phyloP scores from a whole-genome alignment of 1,140 invertebrate species.

The Drosophila ohnishii region DNA sequence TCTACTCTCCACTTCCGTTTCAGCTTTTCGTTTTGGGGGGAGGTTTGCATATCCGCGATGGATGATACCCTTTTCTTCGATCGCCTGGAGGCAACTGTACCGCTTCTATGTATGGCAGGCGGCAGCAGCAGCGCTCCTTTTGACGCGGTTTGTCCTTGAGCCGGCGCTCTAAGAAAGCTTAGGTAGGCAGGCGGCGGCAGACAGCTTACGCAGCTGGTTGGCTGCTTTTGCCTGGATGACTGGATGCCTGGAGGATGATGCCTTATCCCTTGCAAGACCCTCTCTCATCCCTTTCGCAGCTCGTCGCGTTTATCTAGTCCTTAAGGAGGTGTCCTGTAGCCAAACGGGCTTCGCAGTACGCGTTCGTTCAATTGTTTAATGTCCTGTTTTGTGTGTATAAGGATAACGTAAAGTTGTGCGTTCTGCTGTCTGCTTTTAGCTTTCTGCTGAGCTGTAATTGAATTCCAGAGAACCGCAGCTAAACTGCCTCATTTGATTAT shows the following conservation, averaged over 20 bases:
- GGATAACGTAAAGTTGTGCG: not conserved
- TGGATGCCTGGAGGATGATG: constrained; percentile 2
- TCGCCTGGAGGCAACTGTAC: constrained; percentile 31
- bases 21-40: not conserved
- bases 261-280: constrained; percentile 5
- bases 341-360: constrained; percentile 31
- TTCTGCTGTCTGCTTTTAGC: not conserved
- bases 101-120: not conserved
- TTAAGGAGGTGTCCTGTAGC: constrained; percentile 43
- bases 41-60: constrained; percentile 12
- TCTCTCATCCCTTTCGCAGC: constrained; percentile 4
- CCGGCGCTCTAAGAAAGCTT: constrained; percentile 44
- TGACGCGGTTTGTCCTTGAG: constrained; percentile 42
- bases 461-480: not conserved
- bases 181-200: constrained; percentile 38
- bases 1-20: constrained; percentile 17
- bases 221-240: constrained; percentile 1
- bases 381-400: constrained; percentile 50
- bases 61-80: not conserved
- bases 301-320: constrained; percentile 16
- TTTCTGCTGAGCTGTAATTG: not conserved
- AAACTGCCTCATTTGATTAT: constrained; percentile 8
- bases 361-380: constrained; percentile 66
- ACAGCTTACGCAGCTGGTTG: constrained; percentile 46
- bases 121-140: constrained; percentile 15